Base-by-base conservation (phyloP, 1,140 invertebrate genomes). In the Stegodyphus mimosarum region DNA sequence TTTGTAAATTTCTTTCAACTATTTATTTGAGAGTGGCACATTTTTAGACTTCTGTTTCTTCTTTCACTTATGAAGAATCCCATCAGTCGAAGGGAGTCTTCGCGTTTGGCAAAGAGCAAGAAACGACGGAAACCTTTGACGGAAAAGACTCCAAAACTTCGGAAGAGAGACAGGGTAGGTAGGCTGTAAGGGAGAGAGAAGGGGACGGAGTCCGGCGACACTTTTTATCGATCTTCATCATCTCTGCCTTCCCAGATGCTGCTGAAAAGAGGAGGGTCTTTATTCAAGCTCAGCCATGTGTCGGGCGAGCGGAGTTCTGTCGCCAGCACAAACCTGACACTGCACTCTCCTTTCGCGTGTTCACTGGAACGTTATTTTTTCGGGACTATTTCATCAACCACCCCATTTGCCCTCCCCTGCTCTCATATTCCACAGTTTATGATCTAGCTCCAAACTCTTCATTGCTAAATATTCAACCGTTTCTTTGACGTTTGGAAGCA, bases 221-320 rank as follows among this genome's bases (percentile, higher is more conserved):
- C 71, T 83, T 83, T 83, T 83, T 83, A 83, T 83, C 79, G 79
- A 83, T 83, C 71, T 51, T 18, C 71, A 10, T 63, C 79, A 83
- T 83, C 79, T 79, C 64, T 73, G 50, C n/a, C 33, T 33, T 50
- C 79, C 69, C 53, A 71, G 66, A 71, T 71, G 67, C 66, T 60
- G 51, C 6, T n/a, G 17, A 33, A 64, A 48, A 83, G 70, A 73
- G 71, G 70, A 74, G 55, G 17, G 11, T 51, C 71, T 83, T 83
- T 83, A 73, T 83, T 83, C 79, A 48, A 53, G 33, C 10, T 50
- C 79, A 83, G 51, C 79, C 79, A 83, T 83, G 79, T 83, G 79
- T 73, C 79, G 70, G 74, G 2, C n/a, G 13, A 73, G 6, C n/a
- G 50, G 69, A 50, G 15, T 60, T 60, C 55, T 60, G 55, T 60